Evolutionary conservation across 2,113 vertebrate genomes (phyloP).

Genomic region (Upupa epops): DNA sequence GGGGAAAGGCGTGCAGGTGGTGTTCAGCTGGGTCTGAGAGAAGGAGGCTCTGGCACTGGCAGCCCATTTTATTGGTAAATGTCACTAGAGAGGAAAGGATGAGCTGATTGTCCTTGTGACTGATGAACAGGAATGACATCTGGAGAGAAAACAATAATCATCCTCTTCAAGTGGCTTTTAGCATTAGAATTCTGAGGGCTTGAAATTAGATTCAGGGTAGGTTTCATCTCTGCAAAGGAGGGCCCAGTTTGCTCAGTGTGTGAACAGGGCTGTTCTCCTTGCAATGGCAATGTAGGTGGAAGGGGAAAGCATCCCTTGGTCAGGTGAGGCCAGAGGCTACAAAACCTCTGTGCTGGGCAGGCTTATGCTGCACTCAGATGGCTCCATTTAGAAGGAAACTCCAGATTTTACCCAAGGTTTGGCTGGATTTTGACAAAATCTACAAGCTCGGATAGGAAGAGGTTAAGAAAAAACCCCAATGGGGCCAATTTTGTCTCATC

Average conservation of each 20-base stretch:
- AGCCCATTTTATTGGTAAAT: background rate
- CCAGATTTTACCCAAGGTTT: background rate
- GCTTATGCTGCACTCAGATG: background rate
- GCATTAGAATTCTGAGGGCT: conserved; percentile 2
- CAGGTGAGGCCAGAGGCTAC: background rate
- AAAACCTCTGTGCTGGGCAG: background rate
- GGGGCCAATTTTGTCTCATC: background rate
- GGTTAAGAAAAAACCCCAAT: background rate
- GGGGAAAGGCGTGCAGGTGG: background rate
- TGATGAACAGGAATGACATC: conserved; percentile 14
- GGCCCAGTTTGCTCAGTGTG: accelerated
- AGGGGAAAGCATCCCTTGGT: background rate
- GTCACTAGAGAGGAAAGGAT: background rate
- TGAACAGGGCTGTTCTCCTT: background rate
- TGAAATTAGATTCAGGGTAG: background rate
- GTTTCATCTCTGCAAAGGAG: background rate
- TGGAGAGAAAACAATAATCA: conserved; percentile 42
- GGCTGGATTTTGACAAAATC: background rate
- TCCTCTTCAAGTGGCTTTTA: background rate
- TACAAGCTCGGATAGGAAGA: background rate
- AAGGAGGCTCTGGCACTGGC: background rate
- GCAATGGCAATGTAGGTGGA: background rate
- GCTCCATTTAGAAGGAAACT: background rate
- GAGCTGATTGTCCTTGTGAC: conserved; percentile 7
- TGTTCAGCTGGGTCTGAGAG: conserved; percentile 4